These are phyloP conservation scores for Myotis davidii DNA, from an alignment of 2,113 vertebrate genomes.

Conservation along the genomic window DNA sequence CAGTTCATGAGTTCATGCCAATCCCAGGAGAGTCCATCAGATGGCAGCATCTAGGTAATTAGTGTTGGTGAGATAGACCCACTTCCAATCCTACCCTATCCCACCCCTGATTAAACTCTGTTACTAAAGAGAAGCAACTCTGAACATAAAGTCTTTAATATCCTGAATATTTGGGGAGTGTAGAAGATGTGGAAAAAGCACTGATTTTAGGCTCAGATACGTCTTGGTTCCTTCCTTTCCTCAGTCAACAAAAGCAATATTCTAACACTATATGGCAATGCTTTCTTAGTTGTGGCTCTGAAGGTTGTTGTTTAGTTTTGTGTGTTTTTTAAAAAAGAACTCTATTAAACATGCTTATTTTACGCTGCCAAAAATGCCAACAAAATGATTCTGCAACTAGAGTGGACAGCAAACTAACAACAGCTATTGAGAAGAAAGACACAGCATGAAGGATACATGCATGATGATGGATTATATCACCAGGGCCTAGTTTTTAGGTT, in stretches of 20 bases:
- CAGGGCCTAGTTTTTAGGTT: no score
- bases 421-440: background rate
- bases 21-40: background rate
- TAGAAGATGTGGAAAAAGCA: background rate
- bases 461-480: no score
- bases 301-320: background rate
- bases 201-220: background rate
- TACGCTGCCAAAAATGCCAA: background rate
- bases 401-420: background rate
- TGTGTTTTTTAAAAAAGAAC: background rate
- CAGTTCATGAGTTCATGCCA: background rate
- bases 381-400: background rate
- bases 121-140: background rate
- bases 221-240: background rate
- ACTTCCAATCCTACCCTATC: background rate
- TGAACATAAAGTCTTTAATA: background rate
- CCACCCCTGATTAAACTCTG: background rate
- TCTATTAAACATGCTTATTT: background rate
- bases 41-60: background rate
- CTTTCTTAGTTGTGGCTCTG: background rate
- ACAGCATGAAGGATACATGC: background rate
- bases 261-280: background rate
- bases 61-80: background rate
- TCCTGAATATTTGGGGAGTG: background rate
- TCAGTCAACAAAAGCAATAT: background rate